Evolutionary conservation across 2,113 vertebrate genomes (phyloP).

Genomic region (Leptobrachium leishanense): DNA sequence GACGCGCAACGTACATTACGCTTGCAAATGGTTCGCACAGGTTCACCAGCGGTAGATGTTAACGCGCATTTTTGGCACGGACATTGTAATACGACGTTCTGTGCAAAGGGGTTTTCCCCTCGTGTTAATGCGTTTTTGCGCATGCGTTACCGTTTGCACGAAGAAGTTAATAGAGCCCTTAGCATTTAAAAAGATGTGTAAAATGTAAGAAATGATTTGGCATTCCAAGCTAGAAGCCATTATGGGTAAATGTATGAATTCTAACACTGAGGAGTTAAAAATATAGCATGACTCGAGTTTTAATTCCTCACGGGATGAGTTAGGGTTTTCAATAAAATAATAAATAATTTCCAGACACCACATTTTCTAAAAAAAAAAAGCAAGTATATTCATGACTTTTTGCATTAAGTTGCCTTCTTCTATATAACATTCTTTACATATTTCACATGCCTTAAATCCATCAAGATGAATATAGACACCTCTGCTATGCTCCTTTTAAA

Average conservation of each 20-base stretch:
- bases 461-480: constrained; percentile 36
- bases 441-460: constrained; percentile 38
- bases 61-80: too few relatives aligned
- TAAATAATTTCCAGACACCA: constrained; percentile 13
- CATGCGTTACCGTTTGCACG: too few relatives aligned
- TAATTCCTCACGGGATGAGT: not conserved
- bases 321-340: constrained; percentile 6
- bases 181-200: too few relatives aligned
- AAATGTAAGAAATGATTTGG: too few relatives aligned
- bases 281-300: not conserved
- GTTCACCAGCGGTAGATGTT: too few relatives aligned
- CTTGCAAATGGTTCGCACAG: too few relatives aligned
- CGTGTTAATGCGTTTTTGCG: too few relatives aligned
- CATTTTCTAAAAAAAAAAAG: constrained; percentile 28
- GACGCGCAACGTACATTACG: too few relatives aligned
- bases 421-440: constrained; percentile 42
- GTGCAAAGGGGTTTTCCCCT: too few relatives aligned
- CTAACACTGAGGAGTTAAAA: not conserved
- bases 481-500: constrained; percentile 36
- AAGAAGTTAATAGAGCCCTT: too few relatives aligned
- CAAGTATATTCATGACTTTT: constrained; percentile 46
- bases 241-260: not conserved
- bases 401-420: constrained; percentile 38
- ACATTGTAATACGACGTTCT: too few relatives aligned
- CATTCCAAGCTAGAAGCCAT: too few relatives aligned